Evolutionary conservation across 2,888 invertebrate species (phyloP), one percentile per base, ranked within the genome.

Genomic region (Drosophila emarginata): DNA sequence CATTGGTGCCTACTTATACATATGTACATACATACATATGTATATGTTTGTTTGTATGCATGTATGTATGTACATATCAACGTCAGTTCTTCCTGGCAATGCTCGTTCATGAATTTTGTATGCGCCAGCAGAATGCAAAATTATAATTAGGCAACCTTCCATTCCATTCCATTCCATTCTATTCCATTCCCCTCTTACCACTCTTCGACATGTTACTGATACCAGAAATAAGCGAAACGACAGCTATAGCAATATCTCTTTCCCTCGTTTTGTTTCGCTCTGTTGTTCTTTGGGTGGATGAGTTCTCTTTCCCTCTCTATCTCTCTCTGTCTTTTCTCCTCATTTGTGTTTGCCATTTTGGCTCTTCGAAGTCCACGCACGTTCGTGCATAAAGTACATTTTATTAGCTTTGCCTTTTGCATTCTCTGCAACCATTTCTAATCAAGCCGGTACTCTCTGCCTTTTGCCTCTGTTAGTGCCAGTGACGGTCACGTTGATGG

Each of bases 321-420:
- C 14, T 39, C 32, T 28, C 28, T 32, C 56, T 56, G 37, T 45
- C 9, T 39, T n/a, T 21, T 15, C 7, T 1, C 9, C 15, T 11
- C 2, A 15, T 62, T 58, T 18, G 45, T 53, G 28, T 61, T 53
- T 58, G 45, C 37, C 65, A 54, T 59, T 65, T 79, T 39, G 36
- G 45, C 50, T 57, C 26, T 66, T 54, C 58, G 37, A 53, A 84
- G 86, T 84, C 83, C 62, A 77, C 74, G 86, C 83, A 84, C 83
- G 83, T 84, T 80, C 78, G 74, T 74, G 74, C 87, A 82, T 87
- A 87, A 87, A 87, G 87, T 76, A 82, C 87, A 84, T 85, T 84
- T 84, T 84, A 87, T 87, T 87, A 85, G 83, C 85, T 67, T 45
- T 74, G 61, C 60, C 62, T 84, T 74, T 79, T 81, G 79, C 75